phyloP scores from a whole-genome alignment of 2,113 vertebrate species.

The Megaceryle torquata region DNA sequence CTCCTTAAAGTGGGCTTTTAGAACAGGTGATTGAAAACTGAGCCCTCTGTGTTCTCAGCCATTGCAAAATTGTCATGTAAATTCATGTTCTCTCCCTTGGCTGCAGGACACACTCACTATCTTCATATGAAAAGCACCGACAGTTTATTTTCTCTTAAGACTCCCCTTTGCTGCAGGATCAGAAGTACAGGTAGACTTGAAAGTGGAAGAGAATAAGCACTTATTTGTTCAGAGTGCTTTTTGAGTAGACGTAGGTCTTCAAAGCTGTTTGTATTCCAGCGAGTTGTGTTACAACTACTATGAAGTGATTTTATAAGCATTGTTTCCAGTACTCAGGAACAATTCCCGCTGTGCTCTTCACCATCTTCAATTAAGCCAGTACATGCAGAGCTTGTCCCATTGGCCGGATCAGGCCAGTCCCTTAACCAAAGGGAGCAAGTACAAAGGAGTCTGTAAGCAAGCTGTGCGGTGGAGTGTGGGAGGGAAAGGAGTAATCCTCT shows the following conservation, averaged over 20 bases:
- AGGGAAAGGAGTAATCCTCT: not conserved
- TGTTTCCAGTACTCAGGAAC: slow-evolving; percentile 24
- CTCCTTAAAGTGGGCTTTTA: not conserved
- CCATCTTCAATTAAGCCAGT: not conserved
- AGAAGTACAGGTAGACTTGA: not conserved
- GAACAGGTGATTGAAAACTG: not conserved
- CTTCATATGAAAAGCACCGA: not conserved
- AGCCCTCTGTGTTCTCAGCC: not conserved
- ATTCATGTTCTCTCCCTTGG: not conserved
- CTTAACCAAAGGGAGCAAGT: not conserved
- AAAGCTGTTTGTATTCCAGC: not conserved
- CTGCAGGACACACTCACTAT: not conserved
- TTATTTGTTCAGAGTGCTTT: not conserved
- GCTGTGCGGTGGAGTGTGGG: not conserved
- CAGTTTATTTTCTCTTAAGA: not conserved
- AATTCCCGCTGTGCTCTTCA: slow-evolving; percentile 2
- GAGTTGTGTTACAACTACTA: not conserved
- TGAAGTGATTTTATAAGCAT: slow-evolving; percentile 24
- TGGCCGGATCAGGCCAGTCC: not conserved
- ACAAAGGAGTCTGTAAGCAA: slow-evolving; percentile 26
- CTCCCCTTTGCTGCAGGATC: not conserved
- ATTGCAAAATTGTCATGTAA: not conserved
- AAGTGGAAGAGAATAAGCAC: not conserved
- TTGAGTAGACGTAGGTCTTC: not conserved
- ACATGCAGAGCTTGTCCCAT: not conserved